phyloP scores from a whole-genome alignment of 1,140 invertebrate species.

The Pollicipes pollicipes region DNA sequence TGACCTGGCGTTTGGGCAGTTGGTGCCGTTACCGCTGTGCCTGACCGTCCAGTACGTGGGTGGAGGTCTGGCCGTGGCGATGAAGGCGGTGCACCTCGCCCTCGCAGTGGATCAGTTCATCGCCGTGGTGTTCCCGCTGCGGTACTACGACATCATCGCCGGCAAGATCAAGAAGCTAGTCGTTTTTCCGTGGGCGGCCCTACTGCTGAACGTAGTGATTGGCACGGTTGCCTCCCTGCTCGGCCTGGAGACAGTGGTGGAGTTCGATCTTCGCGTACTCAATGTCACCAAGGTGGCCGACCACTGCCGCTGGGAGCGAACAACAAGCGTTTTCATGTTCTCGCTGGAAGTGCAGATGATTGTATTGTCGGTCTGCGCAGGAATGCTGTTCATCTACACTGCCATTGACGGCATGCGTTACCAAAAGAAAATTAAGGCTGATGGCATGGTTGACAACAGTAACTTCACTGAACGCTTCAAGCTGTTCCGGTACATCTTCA shows the following conservation, averaged over 20 bases:
- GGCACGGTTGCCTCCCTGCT: not conserved
- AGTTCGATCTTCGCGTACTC: conserved; percentile 18
- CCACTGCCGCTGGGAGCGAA: too few relatives aligned
- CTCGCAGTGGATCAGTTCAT: not conserved
- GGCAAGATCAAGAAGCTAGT: not conserved
- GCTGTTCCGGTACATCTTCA: not conserved
- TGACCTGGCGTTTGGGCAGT: too few relatives aligned
- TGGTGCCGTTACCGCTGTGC: too few relatives aligned
- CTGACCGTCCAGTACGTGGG: too few relatives aligned
- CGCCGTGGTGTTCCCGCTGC: not conserved
- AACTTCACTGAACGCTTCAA: not conserved
- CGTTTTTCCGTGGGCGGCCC: not conserved
- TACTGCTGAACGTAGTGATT: not conserved
- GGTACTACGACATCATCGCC: not conserved
- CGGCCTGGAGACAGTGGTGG: conserved; percentile 34
- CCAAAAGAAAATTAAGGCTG: not conserved
- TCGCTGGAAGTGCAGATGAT: not conserved
- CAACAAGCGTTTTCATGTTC: too few relatives aligned
- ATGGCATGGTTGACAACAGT: not conserved
- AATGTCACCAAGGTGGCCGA: too few relatives aligned
- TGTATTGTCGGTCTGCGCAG: not conserved
- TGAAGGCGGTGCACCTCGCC: not conserved
- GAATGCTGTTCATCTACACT: not conserved
- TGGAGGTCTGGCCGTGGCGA: not conserved
- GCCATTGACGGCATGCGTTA: not conserved